These are phyloP conservation scores for Apamea sordens DNA, from an alignment of 2,888 invertebrate species.

Conservation along the genomic window DNA sequence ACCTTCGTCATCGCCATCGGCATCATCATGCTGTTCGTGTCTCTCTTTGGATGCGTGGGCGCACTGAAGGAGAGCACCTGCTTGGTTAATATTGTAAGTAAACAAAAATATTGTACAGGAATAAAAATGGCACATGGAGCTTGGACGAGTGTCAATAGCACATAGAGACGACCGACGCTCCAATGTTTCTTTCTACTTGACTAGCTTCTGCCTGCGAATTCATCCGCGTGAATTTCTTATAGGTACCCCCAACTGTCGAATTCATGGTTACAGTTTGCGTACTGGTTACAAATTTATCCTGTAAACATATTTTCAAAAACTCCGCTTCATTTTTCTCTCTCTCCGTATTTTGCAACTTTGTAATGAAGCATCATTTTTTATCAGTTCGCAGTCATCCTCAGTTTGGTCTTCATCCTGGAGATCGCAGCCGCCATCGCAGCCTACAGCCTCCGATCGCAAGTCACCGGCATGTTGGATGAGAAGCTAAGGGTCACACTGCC, in stretches of 20 bases:
- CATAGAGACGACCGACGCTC: neutral
- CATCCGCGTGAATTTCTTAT: too few relatives aligned
- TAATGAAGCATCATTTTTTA: neutral
- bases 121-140: neutral
- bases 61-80: conserved; percentile 96
- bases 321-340: neutral
- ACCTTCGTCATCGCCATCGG: conserved; percentile 96
- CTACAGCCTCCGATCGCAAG: conserved; percentile 92
- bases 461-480: conserved; percentile 88
- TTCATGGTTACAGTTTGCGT: too few relatives aligned
- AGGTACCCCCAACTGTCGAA: too few relatives aligned
- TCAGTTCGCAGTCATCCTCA: conserved; percentile 94
- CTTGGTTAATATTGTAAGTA: conserved; percentile 93
- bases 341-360: neutral
- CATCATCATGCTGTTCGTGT: conserved; percentile 95
- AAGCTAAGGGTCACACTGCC: conserved; percentile 92
- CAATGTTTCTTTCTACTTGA: neutral
- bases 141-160: neutral
- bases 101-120: neutral
- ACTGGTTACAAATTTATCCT: too few relatives aligned
- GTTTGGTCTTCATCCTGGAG: conserved; percentile 94
- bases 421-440: conserved; percentile 95
- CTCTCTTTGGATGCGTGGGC: conserved; percentile 97
- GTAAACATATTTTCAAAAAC: neutral
- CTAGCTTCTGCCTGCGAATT: neutral